Evolutionary conservation across 37 sponge, comb jelly and placozoan genomes (phyloP), one percentile per base, ranked within the genome.

Genomic region (Spongilla lacustris): DNA sequence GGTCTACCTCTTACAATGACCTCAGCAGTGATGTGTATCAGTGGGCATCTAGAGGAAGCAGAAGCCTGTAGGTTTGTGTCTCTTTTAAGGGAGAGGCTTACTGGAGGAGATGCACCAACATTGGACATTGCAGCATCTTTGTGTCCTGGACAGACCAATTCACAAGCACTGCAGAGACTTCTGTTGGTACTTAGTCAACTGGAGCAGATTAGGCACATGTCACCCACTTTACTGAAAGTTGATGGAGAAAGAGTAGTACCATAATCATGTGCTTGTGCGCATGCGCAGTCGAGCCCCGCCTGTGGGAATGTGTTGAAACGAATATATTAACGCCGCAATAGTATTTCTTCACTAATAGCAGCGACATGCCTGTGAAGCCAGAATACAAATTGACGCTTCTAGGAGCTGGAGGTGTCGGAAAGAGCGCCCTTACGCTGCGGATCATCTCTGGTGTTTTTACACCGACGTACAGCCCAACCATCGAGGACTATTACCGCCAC

Each of bases 401-500:
- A 29, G 95, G 95, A 28, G 86, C 95, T 66, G 95, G 95, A 36
- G 95, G 95, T 0, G 95, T 94, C 36, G 95, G 95, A n/a, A 94
- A 94, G 89, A 94, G 95, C 50, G 95, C 95, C 6, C 89, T 94
- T 8, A 94, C 95, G 19, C 91, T 94, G 46, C 58, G 95, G 29
- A 88, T 94, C 71, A 91, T 94, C 58, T 94, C 95, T 17, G 95
- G 95, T 0, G 88, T 84, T 29, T 94, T 94, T 80, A 94, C 95
- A 5, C 95, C 95, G 17, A 94, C 89, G 32, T 94, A 94, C 86
- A 94, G 81, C n/a, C 95, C 95, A 2, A 94, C 95, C 6, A 90
- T 94, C 46, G 95, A 94, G 75, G 95, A 94, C 67, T 94, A 94
- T 71, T 94, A 94, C 71, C 88, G 95, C 50, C 95, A 94, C 72